Conservation (phyloP, 2,888 invertebrate genomes). For the Dryomyza anilis region DNA sequence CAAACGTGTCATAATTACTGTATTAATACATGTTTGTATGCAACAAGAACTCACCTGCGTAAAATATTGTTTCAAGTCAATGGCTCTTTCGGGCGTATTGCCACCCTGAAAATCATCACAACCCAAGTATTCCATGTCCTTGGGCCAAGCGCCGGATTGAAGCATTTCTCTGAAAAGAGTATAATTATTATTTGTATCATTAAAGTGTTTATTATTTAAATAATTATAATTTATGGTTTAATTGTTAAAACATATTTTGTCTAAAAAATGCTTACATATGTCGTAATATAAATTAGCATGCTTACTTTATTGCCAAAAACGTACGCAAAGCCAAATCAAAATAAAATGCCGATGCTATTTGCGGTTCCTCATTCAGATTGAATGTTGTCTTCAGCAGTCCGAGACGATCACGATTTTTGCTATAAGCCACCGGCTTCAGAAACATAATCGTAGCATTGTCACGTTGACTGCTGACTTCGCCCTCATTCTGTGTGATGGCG, state of each 20-base stretch:
- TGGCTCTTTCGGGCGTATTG: slow-evolving; percentile 73
- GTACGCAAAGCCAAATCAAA: slow-evolving; percentile 81
- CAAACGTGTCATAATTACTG: no score
- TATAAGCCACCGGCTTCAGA: slow-evolving; percentile 73
- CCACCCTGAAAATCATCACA: slow-evolving; percentile 82
- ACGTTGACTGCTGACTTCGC: slow-evolving; percentile 75
- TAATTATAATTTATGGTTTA: no score
- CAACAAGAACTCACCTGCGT: slow-evolving; percentile 65
- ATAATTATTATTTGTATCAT: no score
- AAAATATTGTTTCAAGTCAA: slow-evolving; percentile 74
- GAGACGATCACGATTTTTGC: slow-evolving; percentile 72
- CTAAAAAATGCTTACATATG: background rate
- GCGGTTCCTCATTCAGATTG: slow-evolving; percentile 73
- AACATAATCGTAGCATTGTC: slow-evolving; percentile 79
- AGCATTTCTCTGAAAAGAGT: slow-evolving; percentile 68
- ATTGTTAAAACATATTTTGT: background rate
- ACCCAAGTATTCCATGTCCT: slow-evolving; percentile 73
- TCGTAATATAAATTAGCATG: slow-evolving; percentile 11
- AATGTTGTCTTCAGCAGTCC: slow-evolving; percentile 74
- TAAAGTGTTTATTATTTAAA: no score
- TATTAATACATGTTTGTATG: background rate
- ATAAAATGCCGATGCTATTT: slow-evolving; percentile 83
- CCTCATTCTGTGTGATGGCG: slow-evolving; percentile 77
- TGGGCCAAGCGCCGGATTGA: slow-evolving; percentile 75
- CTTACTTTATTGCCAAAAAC: slow-evolving; percentile 75